phyloP scores from a whole-genome alignment of 2,888 invertebrate species.

The Ethmia dodecea region DNA sequence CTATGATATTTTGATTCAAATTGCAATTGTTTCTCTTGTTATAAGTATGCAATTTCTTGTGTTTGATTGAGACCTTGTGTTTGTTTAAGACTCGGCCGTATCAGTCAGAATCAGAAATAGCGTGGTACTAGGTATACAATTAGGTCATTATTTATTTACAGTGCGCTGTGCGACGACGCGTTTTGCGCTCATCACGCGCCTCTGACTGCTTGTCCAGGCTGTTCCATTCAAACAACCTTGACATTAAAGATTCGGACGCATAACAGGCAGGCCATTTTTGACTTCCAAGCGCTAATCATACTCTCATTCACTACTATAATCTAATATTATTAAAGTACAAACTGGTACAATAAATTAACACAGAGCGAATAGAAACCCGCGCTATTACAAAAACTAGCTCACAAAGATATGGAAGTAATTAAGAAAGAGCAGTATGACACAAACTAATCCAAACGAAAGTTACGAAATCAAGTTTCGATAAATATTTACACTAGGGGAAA shows the following conservation, averaged over 20 bases:
- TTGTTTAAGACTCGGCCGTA: slow-evolving; percentile 9
- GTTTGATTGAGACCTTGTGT: background rate
- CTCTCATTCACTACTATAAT: too few relatives aligned
- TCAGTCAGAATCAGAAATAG: slow-evolving; percentile 60
- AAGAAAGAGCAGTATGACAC: slow-evolving; percentile 26
- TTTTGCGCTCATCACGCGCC: slow-evolving; percentile 45
- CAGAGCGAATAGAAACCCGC: too few relatives aligned
- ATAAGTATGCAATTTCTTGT: too few relatives aligned
- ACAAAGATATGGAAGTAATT: background rate
- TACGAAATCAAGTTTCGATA: slow-evolving; percentile 37
- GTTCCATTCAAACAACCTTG: slow-evolving; percentile 51
- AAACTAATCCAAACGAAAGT: slow-evolving; percentile 32
- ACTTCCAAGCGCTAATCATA: too few relatives aligned
- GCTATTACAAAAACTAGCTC: too few relatives aligned
- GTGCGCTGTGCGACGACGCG: slow-evolving; percentile 46
- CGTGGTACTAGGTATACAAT: slow-evolving; percentile 54
- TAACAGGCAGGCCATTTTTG: too few relatives aligned
- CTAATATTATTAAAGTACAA: too few relatives aligned
- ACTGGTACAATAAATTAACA: too few relatives aligned
- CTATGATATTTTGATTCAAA: too few relatives aligned
- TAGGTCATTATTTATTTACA: slow-evolving; percentile 76
- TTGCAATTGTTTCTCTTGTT: too few relatives aligned
- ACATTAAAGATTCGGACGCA: slow-evolving; percentile 30
- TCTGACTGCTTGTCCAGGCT: slow-evolving; percentile 47
- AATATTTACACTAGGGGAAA: slow-evolving; percentile 43